Base-by-base conservation (phyloP, 2,113 vertebrate species). In the Mustela lutreola region DNA sequence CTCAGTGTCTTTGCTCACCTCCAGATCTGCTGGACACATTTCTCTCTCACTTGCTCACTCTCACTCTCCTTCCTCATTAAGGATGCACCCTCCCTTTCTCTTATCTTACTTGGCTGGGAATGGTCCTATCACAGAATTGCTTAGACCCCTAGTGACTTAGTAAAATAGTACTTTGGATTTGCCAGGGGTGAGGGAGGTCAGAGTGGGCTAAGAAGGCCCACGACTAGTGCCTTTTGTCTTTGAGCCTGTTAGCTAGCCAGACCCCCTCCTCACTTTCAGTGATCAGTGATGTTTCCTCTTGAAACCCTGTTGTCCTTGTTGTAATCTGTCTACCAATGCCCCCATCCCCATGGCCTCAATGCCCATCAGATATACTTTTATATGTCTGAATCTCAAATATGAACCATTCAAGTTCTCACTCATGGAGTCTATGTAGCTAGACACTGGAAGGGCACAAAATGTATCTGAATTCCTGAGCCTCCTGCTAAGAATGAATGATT, bases 341-440 rank as follows among this genome's bases (percentile, higher is more conserved):
- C 15, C 19, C 53, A 19, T 42, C 14, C 48, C 56, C 26, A 26
- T 18, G 22, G 42, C 45, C 21, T 79, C 75, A n/a, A 9, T 63
- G 42, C 22, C 21, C 33, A 65, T 56, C 36, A 56, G 3, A 79
- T 50, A 92, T 24, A 4, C 26, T 78, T 60, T 28, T 33, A 60
- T 58, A 65, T 81, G 53, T 31, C 60, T 75, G 70, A 96, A 45
- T 3, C 53, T 97, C 60, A 89, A n/a, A 62, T 53, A 65, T 33
- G 22, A 92, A 75, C 50, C 75, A 79, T 56, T n/a, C 92, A 80
- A 50, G 11, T 92, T 94, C 65, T 86, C 53, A 80, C 8, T 93
- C 12, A 21, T 11, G 5, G 19, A 56, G 2, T 91, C 63, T 78
- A 31, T 65, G 2, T 15, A 94, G 31, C 60, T 87, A 88, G 26